Evolutionary conservation across 2,113 vertebrate genomes (phyloP), one percentile per base, ranked within the genome.

Genomic region (Ailurus styani): DNA sequence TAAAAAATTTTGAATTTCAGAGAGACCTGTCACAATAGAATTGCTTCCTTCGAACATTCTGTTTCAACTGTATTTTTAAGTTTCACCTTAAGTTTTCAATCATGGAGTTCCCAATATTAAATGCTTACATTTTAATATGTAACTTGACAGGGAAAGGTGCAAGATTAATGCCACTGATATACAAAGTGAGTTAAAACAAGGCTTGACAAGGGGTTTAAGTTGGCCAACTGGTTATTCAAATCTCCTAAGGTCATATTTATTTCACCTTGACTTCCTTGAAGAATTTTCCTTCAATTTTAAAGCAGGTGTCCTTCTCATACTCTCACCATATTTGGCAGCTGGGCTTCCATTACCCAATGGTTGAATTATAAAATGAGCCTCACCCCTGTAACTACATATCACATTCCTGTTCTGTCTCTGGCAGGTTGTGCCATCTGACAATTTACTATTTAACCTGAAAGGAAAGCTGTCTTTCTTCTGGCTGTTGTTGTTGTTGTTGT

Each of bases 71-170:
- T 86, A 54, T 86, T 57, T 89, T 88, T 55, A 34, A 73, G 37
- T n/a, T 95, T 91, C 12, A 77, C 75, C 18, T 54, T 94, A 87
- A 94, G 10, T n/a, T 89, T 95, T 84, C 10, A 84, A 4, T 95
- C 34, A 79, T 20, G 3, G n/a, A 60, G 4, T 86, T 52, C 42
- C 14, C 34, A 87, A 57, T 77, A 84, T 87, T 91, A 81, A 78
- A 31, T 45, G 3, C 5, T 93, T 15, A 75, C 72, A 75, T 93
- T 95, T 95, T 93, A 93, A 78, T 45, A 72, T 86, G 27, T 73
- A 78, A 29, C 37, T 45, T 84, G 62, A 29, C 10, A 40, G 6
- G 47, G 6, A 92, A 94, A 96, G 31, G 34, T 87, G 29, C 15
- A 87, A 68, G 42, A 92, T 92, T 85, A 93, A 90, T 78, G 17